phyloP scores from a whole-genome alignment of 35 echinoderm and acorn worm species.

The Ophioderma brevispina region DNA sequence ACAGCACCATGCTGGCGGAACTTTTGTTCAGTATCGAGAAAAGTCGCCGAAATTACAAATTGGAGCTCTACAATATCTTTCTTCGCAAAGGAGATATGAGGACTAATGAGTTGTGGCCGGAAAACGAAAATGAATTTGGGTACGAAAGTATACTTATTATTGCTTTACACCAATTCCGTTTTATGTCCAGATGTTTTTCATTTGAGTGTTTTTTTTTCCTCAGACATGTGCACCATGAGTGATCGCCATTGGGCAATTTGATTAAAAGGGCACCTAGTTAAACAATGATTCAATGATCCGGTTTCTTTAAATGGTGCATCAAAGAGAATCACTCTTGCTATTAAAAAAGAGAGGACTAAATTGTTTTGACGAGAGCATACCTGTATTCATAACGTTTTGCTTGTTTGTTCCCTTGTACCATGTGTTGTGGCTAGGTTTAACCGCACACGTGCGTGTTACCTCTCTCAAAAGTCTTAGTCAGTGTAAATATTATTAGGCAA shows the following conservation, averaged over 20 bases:
- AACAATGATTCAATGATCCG: not conserved
- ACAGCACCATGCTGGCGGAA: not conserved
- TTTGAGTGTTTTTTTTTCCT: not conserved
- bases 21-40: not conserved
- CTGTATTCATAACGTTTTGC: not conserved
- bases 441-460: not conserved
- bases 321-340: too few relatives aligned
- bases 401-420: not conserved
- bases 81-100: not conserved
- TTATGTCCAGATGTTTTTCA: too few relatives aligned
- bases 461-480: not conserved
- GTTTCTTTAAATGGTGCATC: too few relatives aligned
- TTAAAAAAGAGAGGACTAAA: too few relatives aligned
- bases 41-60: not conserved
- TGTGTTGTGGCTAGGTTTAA: not conserved
- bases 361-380: too few relatives aligned
- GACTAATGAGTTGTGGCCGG: not conserved
- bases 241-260: not conserved
- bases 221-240: not conserved
- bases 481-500: not conserved
- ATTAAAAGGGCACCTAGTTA: not conserved
- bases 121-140: not conserved
- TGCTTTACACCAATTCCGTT: too few relatives aligned
- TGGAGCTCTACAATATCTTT: not conserved
- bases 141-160: not conserved